These are phyloP conservation scores for Zaprionus africanus DNA, from an alignment of 1,140 invertebrate genomes.

Conservation along the genomic window DNA sequence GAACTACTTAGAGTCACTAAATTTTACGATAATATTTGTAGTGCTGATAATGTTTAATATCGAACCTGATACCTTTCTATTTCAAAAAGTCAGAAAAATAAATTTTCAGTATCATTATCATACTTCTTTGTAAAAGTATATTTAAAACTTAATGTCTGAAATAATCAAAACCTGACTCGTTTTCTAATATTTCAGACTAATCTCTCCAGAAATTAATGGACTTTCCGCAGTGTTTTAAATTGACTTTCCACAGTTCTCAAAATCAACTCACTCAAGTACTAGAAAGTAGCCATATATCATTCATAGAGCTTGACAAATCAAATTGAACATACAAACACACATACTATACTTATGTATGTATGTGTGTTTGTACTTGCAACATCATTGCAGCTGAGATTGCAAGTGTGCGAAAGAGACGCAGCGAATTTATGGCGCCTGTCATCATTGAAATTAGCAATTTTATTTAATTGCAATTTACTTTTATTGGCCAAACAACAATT, in stretches of 20 bases:
- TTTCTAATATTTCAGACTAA: too few relatives aligned
- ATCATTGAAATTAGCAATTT: slow-evolving; percentile 80
- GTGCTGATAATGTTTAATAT: too few relatives aligned
- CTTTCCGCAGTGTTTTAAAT: neutral
- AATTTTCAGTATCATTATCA: too few relatives aligned
- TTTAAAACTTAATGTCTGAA: too few relatives aligned
- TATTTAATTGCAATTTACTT: slow-evolving; percentile 82
- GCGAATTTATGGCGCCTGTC: slow-evolving; percentile 70
- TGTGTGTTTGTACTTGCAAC: neutral
- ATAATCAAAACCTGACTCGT: too few relatives aligned
- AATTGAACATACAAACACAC: neutral
- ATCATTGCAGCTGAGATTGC: neutral
- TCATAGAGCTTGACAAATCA: slow-evolving; percentile 12
- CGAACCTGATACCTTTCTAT: too few relatives aligned
- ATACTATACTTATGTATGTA: neutral
- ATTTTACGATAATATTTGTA: too few relatives aligned
- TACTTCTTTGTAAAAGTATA: too few relatives aligned
- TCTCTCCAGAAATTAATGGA: too few relatives aligned
- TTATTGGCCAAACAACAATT: slow-evolving; percentile 79
- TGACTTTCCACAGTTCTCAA: neutral
- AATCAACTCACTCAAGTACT: neutral
- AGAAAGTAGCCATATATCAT: slow-evolving; percentile 4
- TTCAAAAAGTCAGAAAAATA: too few relatives aligned
- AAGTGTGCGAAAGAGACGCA: slow-evolving; percentile 1
- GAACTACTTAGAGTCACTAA: too few relatives aligned